Evolutionary conservation across 2,113 vertebrate species (phyloP), one percentile per base, ranked within the genome.

Genomic region (Peromyscus maniculatus): DNA sequence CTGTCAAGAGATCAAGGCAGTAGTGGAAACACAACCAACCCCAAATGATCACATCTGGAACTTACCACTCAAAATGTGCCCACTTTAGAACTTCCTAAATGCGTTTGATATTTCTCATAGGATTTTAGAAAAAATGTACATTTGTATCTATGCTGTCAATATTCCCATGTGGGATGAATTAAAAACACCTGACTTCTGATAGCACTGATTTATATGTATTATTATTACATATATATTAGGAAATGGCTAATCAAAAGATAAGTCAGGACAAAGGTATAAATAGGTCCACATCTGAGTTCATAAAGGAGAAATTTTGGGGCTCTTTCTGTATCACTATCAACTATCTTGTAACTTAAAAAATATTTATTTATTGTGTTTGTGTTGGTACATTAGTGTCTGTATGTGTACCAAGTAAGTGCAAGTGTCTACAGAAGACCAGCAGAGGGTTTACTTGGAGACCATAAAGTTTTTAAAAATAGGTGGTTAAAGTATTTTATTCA

Each of bases 1-100:
- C 87, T 96, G 46, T 55, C 46, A 91, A 82, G 87, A 89, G 52
- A 69, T 46, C 49, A 92, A 91, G 31, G 12, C 72, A 26, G 66
- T 28, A n/a, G 80, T 4, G 80, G 11, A 87, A 67, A 80, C 59
- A 43, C 12, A 74, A 36, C 21, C 39, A 77, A 16, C 31, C 17
- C 57, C n/a, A 46, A 75, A 66, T 75, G 52, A 71, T 55, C 26
- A 78, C n/a, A 67, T 87, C 57, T 78, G 52, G 9, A 86, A 86
- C 16, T 55, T 57, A 71, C 28, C 72, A 26, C 66, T 94, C 72
- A 95, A 79, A 96, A 31, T 33, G 0, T 43, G 12, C 52, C 55
- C 86, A 64, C 49, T 33, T 7, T 69, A 33, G 75, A 49, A 89
- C 87, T 93, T 88, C 31, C 75, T 43, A 80, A 62, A 36, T 95